Evolutionary conservation across 1,140 invertebrate genomes (phyloP).

Genomic region (Hermetia illucens): DNA sequence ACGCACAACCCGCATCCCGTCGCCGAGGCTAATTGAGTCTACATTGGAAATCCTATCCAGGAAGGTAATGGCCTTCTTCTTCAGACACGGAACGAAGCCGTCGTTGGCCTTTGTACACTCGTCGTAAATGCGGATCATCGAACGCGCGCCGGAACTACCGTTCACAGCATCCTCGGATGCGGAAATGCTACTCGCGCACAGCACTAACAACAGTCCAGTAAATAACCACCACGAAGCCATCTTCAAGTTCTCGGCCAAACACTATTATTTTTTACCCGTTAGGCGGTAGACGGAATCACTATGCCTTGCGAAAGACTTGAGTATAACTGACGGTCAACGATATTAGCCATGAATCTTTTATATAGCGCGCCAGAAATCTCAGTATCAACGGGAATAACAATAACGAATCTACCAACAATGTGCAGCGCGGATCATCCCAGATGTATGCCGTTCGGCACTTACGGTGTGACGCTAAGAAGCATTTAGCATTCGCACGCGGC

Average conservation of each 20-base stretch:
- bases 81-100: slow-evolving; percentile 54
- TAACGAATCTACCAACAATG: too few relatives aligned
- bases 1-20: slow-evolving; percentile 48
- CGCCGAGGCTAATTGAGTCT: slow-evolving; percentile 47
- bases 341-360: slow-evolving; percentile 1
- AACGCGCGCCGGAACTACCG: slow-evolving; percentile 35
- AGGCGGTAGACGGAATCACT: too few relatives aligned
- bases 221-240: slow-evolving; percentile 2
- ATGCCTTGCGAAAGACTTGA: too few relatives aligned
- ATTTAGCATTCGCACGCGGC: too few relatives aligned
- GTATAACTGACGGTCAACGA: slow-evolving; percentile 2
- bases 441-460: too few relatives aligned
- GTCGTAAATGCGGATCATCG: slow-evolving; percentile 42
- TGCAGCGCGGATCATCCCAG: too few relatives aligned
- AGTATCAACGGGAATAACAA: not conserved
- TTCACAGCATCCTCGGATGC: slow-evolving; percentile 18
- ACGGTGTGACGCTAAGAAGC: too few relatives aligned
- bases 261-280: slow-evolving; percentile 2
- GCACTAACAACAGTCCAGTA: too few relatives aligned
- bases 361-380: not conserved
- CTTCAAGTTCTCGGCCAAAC: not conserved
- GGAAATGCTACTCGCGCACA: slow-evolving; percentile 10
- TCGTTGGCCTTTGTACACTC: slow-evolving; percentile 41
- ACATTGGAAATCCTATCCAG: slow-evolving; percentile 54
- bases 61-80: slow-evolving; percentile 63